Evolutionary conservation across 2,888 invertebrate genomes (phyloP).

Genomic region (Galerucella pusilla): DNA sequence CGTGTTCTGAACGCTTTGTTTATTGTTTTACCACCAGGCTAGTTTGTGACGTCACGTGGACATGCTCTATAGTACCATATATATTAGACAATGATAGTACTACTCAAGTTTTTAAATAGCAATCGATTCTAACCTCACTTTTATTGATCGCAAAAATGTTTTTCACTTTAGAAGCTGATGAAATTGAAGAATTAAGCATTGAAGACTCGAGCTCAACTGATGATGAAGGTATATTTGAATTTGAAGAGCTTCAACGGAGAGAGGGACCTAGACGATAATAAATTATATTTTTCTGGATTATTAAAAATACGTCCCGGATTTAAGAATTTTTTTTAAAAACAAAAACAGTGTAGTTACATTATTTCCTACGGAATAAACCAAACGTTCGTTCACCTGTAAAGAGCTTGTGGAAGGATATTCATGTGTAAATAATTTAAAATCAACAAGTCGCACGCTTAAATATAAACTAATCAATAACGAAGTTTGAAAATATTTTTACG

Average conservation of each 20-base stretch:
- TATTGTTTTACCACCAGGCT: no score
- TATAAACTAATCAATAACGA: neutral
- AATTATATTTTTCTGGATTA: conserved; percentile 7
- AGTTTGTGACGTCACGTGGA: no score
- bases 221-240: conserved; percentile 51
- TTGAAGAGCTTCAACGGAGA: conserved; percentile 43
- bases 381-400: neutral
- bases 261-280: neutral
- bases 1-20: no score
- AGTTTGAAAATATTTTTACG: conserved; percentile 1
- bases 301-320: conserved; percentile 2
- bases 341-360: no score
- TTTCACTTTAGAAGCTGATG: conserved; percentile 21
- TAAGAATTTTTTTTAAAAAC: neutral
- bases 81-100: no score
- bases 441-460: neutral
- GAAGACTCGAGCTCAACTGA: conserved; percentile 28
- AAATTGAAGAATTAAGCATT: conserved; percentile 39
- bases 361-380: no score
- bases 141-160: neutral
- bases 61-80: no score
- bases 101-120: neutral
- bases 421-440: conserved; percentile 17
- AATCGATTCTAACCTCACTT: neutral
- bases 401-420: neutral